Evolutionary conservation across 2,797 vertebrate genomes (phyloP).

Genomic region (Pipistrellus nathusii): DNA sequence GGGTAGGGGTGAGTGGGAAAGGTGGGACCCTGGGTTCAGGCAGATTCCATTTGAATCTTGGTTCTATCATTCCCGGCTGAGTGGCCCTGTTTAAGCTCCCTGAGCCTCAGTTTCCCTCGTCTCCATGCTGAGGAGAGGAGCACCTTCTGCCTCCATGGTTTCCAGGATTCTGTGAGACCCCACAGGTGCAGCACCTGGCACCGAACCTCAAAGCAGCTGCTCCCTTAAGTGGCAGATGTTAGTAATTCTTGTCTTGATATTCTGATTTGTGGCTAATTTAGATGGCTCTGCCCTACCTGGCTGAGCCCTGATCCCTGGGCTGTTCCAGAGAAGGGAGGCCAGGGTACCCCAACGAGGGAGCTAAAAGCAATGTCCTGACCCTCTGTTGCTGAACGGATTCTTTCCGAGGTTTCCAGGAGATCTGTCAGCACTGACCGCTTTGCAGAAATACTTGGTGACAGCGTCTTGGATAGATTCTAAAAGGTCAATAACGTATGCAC

Average conservation of each 20-base stretch:
- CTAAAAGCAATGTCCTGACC: not conserved
- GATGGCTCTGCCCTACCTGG: not conserved
- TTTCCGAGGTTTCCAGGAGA: not conserved
- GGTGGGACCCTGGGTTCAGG: not conserved
- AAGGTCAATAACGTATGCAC: not conserved
- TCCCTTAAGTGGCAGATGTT: conserved; percentile 51
- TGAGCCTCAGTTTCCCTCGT: conserved; percentile 1
- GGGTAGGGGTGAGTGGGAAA: not conserved
- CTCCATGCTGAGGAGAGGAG: not conserved
- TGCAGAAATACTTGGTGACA: not conserved
- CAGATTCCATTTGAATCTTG: not conserved
- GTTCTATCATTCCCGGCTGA: not conserved
- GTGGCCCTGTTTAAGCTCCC: not conserved
- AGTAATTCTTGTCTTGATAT: conserved; percentile 37
- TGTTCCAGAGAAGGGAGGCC: not conserved
- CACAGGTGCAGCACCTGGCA: not conserved
- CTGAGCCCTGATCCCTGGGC: not conserved
- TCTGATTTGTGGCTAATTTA: conserved; percentile 30
- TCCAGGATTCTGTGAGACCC: not conserved
- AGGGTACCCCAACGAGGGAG: not conserved
- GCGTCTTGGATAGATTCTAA: not conserved
- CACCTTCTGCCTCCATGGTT: not conserved
- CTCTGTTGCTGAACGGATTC: too few relatives aligned
- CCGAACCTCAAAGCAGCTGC: not conserved
- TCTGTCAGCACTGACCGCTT: not conserved